phyloP scores from a whole-genome alignment of 2,797 vertebrate species.

The Iguana delicatissima region DNA sequence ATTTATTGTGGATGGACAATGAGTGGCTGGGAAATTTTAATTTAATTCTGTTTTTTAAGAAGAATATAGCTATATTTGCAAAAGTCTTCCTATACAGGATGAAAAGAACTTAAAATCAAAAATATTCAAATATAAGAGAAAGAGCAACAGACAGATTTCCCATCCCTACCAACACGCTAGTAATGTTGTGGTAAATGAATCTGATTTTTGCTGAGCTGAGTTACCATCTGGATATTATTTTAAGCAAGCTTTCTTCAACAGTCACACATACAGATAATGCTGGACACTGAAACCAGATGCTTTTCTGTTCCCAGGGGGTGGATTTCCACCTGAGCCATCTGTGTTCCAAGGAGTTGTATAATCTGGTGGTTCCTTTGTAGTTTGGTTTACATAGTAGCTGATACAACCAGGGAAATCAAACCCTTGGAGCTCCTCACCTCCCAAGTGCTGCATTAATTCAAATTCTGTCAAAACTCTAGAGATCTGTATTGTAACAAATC shows the following conservation, averaged over 20 bases:
- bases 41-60: neutral
- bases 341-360: neutral
- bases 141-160: neutral
- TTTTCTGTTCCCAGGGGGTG: slow-evolving; percentile 5
- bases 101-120: neutral
- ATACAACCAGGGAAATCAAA: slow-evolving; percentile 13
- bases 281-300: slow-evolving; percentile 15
- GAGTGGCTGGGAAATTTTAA: no score
- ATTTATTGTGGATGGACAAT: no score
- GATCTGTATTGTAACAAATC: slow-evolving; percentile 19
- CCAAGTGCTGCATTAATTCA: slow-evolving; percentile 19
- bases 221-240: slow-evolving; percentile 18
- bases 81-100: neutral
- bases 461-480: slow-evolving; percentile 9
- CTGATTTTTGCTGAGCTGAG: neutral
- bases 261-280: neutral
- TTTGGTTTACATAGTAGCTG: neutral
- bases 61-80: neutral
- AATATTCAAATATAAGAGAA: neutral
- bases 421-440: neutral
- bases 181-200: slow-evolving; percentile 1
- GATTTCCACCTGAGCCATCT: slow-evolving; percentile 21
- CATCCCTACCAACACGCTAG: neutral
- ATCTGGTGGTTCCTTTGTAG: neutral
- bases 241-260: slow-evolving; percentile 5